A percentile compares a stretch with the other conserved stretches of the same genome.
phyloP scores from a whole-genome alignment of 2,888 invertebrate species.

The Drosophila aldrichi region DNA sequence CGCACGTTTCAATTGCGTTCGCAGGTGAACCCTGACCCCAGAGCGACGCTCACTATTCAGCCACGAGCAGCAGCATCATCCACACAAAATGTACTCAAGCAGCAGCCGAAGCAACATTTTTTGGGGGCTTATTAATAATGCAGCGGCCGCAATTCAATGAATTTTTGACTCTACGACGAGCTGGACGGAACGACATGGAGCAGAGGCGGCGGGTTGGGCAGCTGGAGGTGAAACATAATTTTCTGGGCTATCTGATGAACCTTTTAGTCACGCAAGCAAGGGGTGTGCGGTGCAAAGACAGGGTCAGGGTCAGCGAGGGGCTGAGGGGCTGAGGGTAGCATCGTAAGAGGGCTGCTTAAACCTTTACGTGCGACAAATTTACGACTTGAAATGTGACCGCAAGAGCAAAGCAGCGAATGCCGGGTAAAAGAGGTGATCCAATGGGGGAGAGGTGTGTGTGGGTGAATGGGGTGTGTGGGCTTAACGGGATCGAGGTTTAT shows the following conservation, averaged over 20 bases:
- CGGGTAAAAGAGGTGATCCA: background rate
- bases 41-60: background rate
- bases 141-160: conserved; percentile 81
- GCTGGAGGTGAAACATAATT: conserved; percentile 62
- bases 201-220: conserved; percentile 11
- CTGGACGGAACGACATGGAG: conserved; percentile 6
- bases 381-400: conserved; percentile 80
- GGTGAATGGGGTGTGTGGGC: background rate
- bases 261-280: conserved; percentile 68
- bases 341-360: conserved; percentile 73
- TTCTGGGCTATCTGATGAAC: conserved; percentile 77
- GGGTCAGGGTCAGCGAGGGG: background rate
- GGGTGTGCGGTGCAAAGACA: background rate
- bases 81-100: conserved; percentile 57
- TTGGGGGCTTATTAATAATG: conserved; percentile 76
- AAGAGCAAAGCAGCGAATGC: conserved; percentile 27
- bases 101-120: conserved; percentile 58
- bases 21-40: conserved; percentile 26
- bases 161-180: conserved; percentile 73
- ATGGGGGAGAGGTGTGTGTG: too few species aligned
- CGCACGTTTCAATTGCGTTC: conserved; percentile 79
- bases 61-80: conserved; percentile 38
- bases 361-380: conserved; percentile 83
- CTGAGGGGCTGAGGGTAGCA: conserved; percentile 4
- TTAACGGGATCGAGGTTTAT: conserved; percentile 25